These are phyloP conservation scores for Oceanites oceanicus DNA, from an alignment of 2,113 vertebrate genomes.

Conservation along the genomic window DNA sequence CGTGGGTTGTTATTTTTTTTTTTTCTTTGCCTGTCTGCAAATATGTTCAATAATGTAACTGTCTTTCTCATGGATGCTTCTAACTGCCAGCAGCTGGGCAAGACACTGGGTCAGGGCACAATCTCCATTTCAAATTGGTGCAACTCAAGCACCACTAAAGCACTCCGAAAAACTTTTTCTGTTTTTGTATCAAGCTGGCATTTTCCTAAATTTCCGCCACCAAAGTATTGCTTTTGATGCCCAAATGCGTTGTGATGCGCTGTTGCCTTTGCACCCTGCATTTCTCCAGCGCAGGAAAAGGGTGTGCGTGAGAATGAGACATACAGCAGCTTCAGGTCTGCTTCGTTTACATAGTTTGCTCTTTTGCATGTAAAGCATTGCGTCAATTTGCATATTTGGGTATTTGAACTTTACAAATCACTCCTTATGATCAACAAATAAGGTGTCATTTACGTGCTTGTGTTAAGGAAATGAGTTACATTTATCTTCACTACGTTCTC, in stretches of 20 bases:
- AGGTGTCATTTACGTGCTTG: slow-evolving; percentile 21
- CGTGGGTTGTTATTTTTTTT: neutral
- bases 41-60: accelerated
- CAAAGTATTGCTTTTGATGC: neutral
- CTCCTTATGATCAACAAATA: slow-evolving; percentile 56
- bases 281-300: neutral
- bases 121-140: neutral
- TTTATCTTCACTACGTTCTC: slow-evolving; percentile 11
- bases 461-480: slow-evolving; percentile 18
- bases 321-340: neutral
- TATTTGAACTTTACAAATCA: slow-evolving; percentile 51
- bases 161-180: neutral
- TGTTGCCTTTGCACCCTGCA: neutral
- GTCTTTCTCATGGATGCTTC: neutral
- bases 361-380: neutral
- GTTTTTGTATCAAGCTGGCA: accelerated
- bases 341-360: neutral
- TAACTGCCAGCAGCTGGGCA: neutral
- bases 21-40: neutral
- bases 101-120: neutral
- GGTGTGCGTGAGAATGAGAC: neutral
- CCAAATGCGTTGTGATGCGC: neutral
- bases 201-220: neutral
- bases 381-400: neutral
- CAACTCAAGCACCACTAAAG: neutral